Percentiles rank a stretch among this genome's conserved stretches.
phyloP scores from a whole-genome alignment of 2,113 vertebrate genomes.

The Saccopteryx bilineata region DNA sequence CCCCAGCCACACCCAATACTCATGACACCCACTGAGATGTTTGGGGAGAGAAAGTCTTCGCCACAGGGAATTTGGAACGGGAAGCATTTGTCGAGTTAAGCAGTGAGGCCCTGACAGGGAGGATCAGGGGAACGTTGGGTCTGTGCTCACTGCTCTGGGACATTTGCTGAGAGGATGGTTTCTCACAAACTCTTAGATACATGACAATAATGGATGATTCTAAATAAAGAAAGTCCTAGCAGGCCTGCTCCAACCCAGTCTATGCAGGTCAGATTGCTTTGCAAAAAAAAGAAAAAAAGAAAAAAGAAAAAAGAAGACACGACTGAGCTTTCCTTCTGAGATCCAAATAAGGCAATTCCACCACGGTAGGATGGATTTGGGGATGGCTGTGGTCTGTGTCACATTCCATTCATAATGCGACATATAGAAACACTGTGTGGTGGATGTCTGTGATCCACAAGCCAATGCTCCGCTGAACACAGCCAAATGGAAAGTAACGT shows the following conservation, averaged over 20 bases:
- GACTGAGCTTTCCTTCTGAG: not conserved
- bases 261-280: not conserved
- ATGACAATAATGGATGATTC: not conserved
- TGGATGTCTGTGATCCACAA: not conserved
- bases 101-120: not conserved
- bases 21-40: not conserved
- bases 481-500: not conserved
- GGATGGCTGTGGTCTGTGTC: not conserved
- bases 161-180: not conserved
- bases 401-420: not conserved
- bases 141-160: not conserved
- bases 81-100: not conserved
- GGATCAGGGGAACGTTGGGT: not conserved
- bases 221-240: constrained; percentile 7
- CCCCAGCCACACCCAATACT: not conserved
- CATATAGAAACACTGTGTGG: not conserved
- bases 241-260: not conserved
- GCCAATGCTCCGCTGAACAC: not conserved
- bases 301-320: not conserved
- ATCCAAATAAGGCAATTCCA: not conserved
- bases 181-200: not conserved
- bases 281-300: not conserved
- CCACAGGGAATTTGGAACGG: not conserved
- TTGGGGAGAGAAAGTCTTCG: not conserved
- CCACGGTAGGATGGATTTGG: not conserved